Evolutionary conservation across 1,140 invertebrate species (phyloP).

Genomic region (Eurosta solidaginis): DNA sequence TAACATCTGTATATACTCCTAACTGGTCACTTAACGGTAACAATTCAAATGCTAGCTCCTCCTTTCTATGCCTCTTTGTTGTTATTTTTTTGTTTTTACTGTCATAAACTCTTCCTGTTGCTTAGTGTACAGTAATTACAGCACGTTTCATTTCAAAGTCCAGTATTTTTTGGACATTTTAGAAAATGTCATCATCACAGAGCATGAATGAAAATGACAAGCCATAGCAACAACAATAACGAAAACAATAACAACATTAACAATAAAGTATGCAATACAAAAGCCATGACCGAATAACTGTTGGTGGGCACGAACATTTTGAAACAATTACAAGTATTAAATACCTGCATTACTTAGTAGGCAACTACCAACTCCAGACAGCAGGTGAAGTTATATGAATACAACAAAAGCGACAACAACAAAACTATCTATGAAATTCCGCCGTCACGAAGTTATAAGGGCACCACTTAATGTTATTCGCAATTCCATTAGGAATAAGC

Average conservation of each 20-base stretch:
- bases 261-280: not conserved
- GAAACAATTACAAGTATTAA: constrained; percentile 28
- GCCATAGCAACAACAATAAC: not conserved
- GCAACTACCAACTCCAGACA: not conserved
- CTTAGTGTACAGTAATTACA: not conserved
- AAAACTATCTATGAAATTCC: not conserved
- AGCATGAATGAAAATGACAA: constrained; percentile 25
- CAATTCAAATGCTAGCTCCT: not conserved
- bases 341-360: constrained; percentile 12
- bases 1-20: not conserved
- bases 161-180: constrained; percentile 3
- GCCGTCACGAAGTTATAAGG: constrained; percentile 22
- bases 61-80: not conserved
- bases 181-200: constrained; percentile 25
- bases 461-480: constrained; percentile 13
- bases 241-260: not conserved
- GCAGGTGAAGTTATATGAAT: not conserved
- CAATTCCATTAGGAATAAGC: constrained; percentile 27
- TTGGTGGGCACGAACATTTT: constrained; percentile 26
- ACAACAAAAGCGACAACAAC: not conserved
- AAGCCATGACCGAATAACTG: constrained; percentile 14
- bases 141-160: constrained; percentile 14
- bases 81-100: not conserved
- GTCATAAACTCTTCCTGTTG: not conserved
- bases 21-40: not conserved